Conservation (phyloP, 2,797 vertebrate genomes). For the Xenopus petersii region DNA sequence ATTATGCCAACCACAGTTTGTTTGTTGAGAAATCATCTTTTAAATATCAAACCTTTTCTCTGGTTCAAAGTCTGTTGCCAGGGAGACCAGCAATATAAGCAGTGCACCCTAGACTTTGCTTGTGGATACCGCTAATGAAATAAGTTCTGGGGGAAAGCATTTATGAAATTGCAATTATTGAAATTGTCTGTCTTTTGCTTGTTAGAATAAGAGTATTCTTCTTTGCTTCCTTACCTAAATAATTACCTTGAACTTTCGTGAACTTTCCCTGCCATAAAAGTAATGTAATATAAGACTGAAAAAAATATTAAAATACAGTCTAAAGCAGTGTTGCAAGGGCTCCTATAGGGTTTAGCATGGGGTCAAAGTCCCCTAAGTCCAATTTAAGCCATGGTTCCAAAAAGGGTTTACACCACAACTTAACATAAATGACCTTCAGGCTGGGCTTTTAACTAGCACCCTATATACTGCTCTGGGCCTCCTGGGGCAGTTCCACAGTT, state of each 20-base stretch:
- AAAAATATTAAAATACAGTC: too few relatives aligned
- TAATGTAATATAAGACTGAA: background rate
- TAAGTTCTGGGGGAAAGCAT: background rate
- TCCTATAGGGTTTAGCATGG: too few relatives aligned
- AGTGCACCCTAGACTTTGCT: background rate
- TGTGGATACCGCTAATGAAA: conserved; percentile 8
- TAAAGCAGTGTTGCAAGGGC: too few relatives aligned
- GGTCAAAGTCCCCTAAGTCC: too few relatives aligned
- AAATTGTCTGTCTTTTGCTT: conserved; percentile 1
- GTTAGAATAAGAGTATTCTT: background rate
- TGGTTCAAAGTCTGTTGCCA: conserved; percentile 17
- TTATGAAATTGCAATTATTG: conserved; percentile 2
- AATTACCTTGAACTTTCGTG: background rate
- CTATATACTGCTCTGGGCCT: too few relatives aligned
- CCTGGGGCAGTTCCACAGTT: too few relatives aligned
- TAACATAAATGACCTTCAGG: too few relatives aligned
- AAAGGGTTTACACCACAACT: too few relatives aligned
- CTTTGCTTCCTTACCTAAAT: background rate
- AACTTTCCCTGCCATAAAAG: background rate
- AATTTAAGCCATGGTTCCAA: too few relatives aligned
- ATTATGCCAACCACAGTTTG: background rate
- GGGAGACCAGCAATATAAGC: conserved; percentile 1
- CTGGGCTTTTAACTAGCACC: too few relatives aligned
- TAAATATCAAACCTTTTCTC: conserved; percentile 12
- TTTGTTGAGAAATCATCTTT: conserved; percentile 13